These are phyloP conservation scores for Lycocorax pyrrhopterus DNA, from an alignment of 2,113 vertebrate genomes.

Conservation along the genomic window DNA sequence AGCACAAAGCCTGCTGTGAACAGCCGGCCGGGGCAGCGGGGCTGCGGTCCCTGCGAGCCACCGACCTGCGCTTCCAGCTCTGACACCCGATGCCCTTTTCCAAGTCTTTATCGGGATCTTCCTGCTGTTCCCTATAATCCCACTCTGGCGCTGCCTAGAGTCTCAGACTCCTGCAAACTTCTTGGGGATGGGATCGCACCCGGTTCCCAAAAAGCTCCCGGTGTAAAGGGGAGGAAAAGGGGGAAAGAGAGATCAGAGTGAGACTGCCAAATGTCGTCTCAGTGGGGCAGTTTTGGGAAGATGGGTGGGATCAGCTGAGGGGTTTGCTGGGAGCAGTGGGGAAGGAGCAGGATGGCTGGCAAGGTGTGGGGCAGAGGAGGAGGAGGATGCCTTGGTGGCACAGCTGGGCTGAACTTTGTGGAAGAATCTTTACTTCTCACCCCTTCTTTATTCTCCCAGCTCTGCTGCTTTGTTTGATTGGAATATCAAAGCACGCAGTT, in stretches of 20 bases:
- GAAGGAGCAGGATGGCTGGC: background rate
- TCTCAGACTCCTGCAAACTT: background rate
- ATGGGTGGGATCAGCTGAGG: background rate
- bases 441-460: background rate
- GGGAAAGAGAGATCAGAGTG: background rate
- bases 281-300: background rate
- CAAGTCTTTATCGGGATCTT: background rate
- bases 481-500: background rate
- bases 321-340: background rate
- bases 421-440: background rate
- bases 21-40: background rate
- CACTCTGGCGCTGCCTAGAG: background rate
- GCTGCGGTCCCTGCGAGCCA: background rate
- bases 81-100: background rate
- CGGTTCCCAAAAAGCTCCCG: background rate
- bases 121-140: background rate
- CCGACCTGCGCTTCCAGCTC: background rate
- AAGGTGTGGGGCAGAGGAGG: background rate
- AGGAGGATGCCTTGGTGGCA: background rate
- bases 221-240: background rate
- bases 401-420: background rate
- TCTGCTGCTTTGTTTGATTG: background rate
- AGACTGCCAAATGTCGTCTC: accelerated
- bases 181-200: accelerated
- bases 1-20: background rate